Evolutionary conservation across 2,113 vertebrate species (phyloP).

Genomic region (Pholis gunnellus): DNA sequence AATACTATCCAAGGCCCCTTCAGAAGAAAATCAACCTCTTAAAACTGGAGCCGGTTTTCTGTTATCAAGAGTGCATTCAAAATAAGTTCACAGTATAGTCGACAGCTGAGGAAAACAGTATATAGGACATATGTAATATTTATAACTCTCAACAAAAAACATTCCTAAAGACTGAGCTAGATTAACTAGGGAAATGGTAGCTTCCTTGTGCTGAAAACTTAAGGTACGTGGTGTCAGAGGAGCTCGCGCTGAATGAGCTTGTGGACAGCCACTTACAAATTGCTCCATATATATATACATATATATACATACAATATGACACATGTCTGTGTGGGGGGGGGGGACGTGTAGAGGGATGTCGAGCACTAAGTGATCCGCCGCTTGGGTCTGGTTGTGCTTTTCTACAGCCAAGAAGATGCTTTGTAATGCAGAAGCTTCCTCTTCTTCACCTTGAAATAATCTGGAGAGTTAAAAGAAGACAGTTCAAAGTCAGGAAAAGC

Average conservation of each 20-base stretch:
- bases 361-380: slow-evolving; percentile 30
- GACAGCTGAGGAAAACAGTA: slow-evolving; percentile 59
- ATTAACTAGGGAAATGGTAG: slow-evolving; percentile 48
- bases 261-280: slow-evolving; percentile 56
- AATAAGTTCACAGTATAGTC: slow-evolving; percentile 81
- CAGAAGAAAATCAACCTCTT: slow-evolving; percentile 35
- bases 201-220: slow-evolving; percentile 70
- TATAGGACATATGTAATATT: slow-evolving; percentile 47
- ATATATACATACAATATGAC: slow-evolving; percentile 64
- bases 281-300: slow-evolving; percentile 65
- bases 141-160: slow-evolving; percentile 42
- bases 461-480: slow-evolving; percentile 47
- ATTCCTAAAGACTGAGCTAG: slow-evolving; percentile 39
- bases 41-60: slow-evolving; percentile 27
- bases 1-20: slow-evolving; percentile 21
- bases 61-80: slow-evolving; percentile 74
- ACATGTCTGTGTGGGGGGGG: slow-evolving; percentile 55
- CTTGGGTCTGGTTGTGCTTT: neutral
- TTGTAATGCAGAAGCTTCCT: slow-evolving; percentile 75
- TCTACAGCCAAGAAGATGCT: slow-evolving; percentile 66
- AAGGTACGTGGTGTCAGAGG: slow-evolving; percentile 48
- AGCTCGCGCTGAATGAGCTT: slow-evolving; percentile 49
- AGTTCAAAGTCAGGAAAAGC: neutral
- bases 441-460: slow-evolving; percentile 85
- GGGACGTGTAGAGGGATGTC: slow-evolving; percentile 27